Evolutionary conservation across 2,113 vertebrate genomes (phyloP), one percentile per base, ranked within the genome.

Genomic region (Aspidoscelis tigris): DNA sequence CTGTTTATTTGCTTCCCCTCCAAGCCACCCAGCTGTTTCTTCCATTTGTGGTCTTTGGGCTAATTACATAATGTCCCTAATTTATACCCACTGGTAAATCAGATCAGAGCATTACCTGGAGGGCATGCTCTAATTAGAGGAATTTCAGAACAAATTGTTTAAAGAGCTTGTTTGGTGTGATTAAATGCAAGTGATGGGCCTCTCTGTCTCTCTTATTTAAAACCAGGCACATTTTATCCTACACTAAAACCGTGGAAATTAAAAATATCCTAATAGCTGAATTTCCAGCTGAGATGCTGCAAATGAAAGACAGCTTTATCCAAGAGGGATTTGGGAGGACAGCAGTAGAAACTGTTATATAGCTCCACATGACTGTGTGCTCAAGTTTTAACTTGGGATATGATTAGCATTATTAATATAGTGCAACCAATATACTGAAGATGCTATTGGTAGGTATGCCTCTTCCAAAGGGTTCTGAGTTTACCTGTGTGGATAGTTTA

Each of bases 1-100:
- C 81, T 94, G 79, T 96, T 96, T 93, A 91, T 95, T 93, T 91
- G 71, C 84, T 91, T 90, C 80, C 85, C 75, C 85, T 94, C 88
- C 0, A 20, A 95, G 92, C 90, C 93, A 94, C 83, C 92, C 96
- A 96, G 95, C 94, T 96, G 95, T 93, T 96, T 77, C 86, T 94
- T 94, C 88, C 89, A 93, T 93, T 96, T 96, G 93, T 94, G 95
- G 95, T 96, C 93, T 94, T 93, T 91, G 88, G 90, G 88, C 91
- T 97, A 96, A 96, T 96, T 96, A 90, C 88, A 95, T 96, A 96
- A 96, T 95, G 93, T 96, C 93, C 95, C 91, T 96, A 96, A 96
- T 97, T 96, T 96, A 95, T 96, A 94, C 94, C 95, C 82, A 26
- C 94, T 95, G 95, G 95, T 96, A 95, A 95, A 95, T 96, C 93